These are phyloP conservation scores for Drosophila ficusphila DNA, from an alignment of 1,140 invertebrate genomes.

Conservation along the genomic window DNA sequence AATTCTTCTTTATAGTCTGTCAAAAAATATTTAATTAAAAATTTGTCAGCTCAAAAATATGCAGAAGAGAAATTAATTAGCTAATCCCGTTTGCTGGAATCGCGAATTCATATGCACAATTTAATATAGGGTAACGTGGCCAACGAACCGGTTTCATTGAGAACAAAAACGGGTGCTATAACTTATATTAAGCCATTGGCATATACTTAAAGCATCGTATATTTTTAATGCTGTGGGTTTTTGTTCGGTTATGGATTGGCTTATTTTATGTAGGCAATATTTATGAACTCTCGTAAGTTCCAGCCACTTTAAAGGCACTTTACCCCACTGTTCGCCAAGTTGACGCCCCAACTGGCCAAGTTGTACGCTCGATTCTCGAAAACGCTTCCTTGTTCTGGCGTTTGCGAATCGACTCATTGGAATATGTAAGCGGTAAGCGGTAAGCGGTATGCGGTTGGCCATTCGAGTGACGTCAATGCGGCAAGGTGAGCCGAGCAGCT, in stretches of 20 bases:
- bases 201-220: slow-evolving; percentile 7
- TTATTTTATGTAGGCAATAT: too few species aligned
- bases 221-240: not conserved
- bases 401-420: not conserved
- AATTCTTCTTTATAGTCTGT: not conserved
- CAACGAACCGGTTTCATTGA: slow-evolving; percentile 19
- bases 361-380: slow-evolving; percentile 34
- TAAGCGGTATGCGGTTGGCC: slow-evolving; percentile 20
- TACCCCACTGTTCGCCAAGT: slow-evolving; percentile 31
- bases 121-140: slow-evolving; percentile 31
- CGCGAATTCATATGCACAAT: slow-evolving; percentile 17
- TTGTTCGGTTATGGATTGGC: not conserved
- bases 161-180: slow-evolving; percentile 4
- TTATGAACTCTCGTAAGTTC: too few species aligned
- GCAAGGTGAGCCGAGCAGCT: slow-evolving; percentile 24
- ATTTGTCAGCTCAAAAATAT: slow-evolving; percentile 16
- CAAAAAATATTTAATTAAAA: slow-evolving; percentile 1
- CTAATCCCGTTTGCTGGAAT: slow-evolving; percentile 4
- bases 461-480: slow-evolving; percentile 43
- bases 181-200: slow-evolving; percentile 11
- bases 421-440: slow-evolving; percentile 29
- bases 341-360: slow-evolving; percentile 1
- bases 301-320: too few species aligned
- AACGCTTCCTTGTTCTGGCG: slow-evolving; percentile 66
- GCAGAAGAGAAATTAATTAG: slow-evolving; percentile 5